phyloP scores from a whole-genome alignment of 2,888 invertebrate genomes.

The Chromoteleia sp. region DNA sequence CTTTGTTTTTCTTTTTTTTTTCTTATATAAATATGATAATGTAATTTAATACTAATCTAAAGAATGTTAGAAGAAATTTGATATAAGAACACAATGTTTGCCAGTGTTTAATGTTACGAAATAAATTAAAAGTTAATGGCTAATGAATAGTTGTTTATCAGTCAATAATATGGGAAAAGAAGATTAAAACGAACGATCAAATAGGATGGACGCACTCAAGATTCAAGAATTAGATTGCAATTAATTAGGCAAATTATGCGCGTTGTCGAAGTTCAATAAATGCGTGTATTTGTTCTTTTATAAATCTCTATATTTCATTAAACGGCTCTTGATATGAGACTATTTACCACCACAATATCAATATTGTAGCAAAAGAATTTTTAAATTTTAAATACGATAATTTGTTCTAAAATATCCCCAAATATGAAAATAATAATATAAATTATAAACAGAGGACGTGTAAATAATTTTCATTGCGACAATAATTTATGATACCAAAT shows the following conservation, averaged over 20 bases:
- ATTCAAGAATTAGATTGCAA: conserved; percentile 54
- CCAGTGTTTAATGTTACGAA: no score
- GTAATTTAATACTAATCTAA: no score
- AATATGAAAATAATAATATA: background rate
- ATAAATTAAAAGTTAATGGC: no score
- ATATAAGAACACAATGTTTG: no score
- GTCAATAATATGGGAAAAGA: conserved; percentile 21
- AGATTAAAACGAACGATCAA: conserved; percentile 24
- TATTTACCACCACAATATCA: conserved; percentile 3
- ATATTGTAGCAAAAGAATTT: background rate
- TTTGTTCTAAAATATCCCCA: background rate
- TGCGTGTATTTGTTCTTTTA: conserved; percentile 26
- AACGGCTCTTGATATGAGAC: conserved; percentile 3
- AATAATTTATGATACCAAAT: background rate
- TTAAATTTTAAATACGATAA: no score
- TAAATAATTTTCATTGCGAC: background rate
- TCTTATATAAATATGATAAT: no score
- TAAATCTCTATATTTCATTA: conserved; percentile 14
- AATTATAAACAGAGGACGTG: background rate
- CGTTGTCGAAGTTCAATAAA: conserved; percentile 45
- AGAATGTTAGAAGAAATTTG: no score
- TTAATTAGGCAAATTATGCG: conserved; percentile 56
- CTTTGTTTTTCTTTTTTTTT: no score
- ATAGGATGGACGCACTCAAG: conserved; percentile 21
- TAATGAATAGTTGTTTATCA: no score